Base-by-base conservation (phyloP, 2,113 vertebrate genomes). In the Eulacestoma nigropectus region DNA sequence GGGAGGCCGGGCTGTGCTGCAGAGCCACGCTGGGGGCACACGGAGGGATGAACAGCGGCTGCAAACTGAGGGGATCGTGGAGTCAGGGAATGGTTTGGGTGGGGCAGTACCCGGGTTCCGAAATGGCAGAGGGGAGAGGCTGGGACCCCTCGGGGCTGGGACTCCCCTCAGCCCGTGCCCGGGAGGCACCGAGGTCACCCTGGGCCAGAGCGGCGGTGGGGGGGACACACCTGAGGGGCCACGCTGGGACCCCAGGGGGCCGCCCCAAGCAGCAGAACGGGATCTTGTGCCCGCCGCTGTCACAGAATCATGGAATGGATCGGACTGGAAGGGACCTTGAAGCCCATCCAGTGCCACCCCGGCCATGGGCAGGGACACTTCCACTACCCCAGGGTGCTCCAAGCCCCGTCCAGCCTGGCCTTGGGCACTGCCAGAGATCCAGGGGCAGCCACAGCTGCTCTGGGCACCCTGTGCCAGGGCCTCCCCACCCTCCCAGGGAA, bases 41-140 rank as follows among this genome's bases (percentile, higher is more conserved):
- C 0, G 1, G 23, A 11, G 32, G 25, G 39, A 23, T 0, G 2
- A 18, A 10, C 8, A 8, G 72, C 0, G 4, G 52, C 84, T 37
- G 18, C 8, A 1, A 2, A 32, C 0, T 1, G 49, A 26, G 30
- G 35, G 30, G 57, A 35, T 9, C 3, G 3, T 9, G 57, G 47
- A 23, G 4, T 8, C 55, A 4, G 3, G 1, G 56, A 29, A 25
- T 25, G 42, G 41, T 16, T 64, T 10, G 68, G 29, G 6, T 19
- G 2, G 59, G 29, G 69, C 12, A 23, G n/a, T 16, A 16, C 7
- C 18, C 14, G 6, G 10, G 39, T 3, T 44, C 47, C 2, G 2
- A 56, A 64, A 47, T 5, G 17, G 33, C 27, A 72, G 7, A 44
- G 49, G 33, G 33, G 0, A 46, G 2, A 19, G 41, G n/a, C 41